Conservation (phyloP, 2,113 vertebrate species). For the Microtus pennsylvanicus region DNA sequence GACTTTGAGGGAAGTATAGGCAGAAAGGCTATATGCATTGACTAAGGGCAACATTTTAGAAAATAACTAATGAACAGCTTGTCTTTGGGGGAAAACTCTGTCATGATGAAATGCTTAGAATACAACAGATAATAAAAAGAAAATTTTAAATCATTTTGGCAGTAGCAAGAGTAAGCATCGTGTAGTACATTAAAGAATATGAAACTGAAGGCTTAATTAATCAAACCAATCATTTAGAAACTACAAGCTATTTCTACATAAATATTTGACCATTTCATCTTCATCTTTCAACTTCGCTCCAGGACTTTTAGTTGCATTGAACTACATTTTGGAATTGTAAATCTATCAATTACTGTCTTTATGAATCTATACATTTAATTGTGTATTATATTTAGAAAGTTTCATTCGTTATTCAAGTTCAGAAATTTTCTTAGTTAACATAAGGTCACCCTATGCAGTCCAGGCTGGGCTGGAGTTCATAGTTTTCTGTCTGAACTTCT, state of each 20-base stretch:
- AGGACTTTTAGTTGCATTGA: background rate
- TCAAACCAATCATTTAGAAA: background rate
- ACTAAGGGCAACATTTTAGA: background rate
- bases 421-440: slow-evolving; percentile 12
- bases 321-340: background rate
- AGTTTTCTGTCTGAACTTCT: background rate
- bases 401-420: background rate
- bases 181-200: background rate
- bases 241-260: background rate
- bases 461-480: background rate
- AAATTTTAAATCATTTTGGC: background rate
- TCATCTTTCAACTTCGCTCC: slow-evolving; percentile 29
- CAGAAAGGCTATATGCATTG: background rate
- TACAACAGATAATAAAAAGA: background rate
- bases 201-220: background rate
- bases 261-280: background rate
- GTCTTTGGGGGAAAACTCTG: background rate
- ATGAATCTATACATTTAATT: background rate
- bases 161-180: background rate
- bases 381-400: slow-evolving; percentile 28
- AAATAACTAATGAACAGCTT: background rate
- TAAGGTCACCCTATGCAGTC: too few species aligned
- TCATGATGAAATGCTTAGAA: background rate
- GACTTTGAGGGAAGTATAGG: background rate
- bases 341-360: background rate